These are phyloP conservation scores for Adelges cooleyi DNA, from an alignment of 1,140 invertebrate genomes.

Conservation along the genomic window DNA sequence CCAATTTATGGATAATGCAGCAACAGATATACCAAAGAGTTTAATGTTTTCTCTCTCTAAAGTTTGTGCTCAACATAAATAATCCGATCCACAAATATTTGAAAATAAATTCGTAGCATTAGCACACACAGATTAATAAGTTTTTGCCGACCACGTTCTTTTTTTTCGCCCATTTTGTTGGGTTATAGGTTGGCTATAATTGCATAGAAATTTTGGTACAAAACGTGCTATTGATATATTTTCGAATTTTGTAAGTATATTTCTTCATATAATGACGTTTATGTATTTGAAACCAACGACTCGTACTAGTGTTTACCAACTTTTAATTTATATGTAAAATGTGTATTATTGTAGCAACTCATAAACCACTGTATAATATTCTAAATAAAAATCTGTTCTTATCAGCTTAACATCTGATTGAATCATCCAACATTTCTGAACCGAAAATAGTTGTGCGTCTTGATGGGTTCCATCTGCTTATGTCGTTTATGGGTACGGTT, in stretches of 20 bases:
- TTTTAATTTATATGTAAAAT: slow-evolving; percentile 37
- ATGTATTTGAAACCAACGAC: neutral
- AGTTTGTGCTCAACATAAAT: neutral
- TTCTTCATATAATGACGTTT: neutral
- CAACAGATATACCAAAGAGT: neutral
- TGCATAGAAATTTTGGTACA: neutral
- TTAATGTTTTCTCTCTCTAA: neutral
- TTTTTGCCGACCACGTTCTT: neutral
- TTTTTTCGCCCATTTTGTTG: neutral
- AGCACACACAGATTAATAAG: neutral
- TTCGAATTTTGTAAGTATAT: neutral
- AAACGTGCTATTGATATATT: slow-evolving; percentile 1
- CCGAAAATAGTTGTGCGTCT: neutral
- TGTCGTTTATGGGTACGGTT: neutral
- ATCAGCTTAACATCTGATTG: no score
- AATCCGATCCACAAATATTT: neutral
- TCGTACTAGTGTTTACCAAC: slow-evolving; percentile 36
- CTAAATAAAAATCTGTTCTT: no score
- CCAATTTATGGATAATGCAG: neutral
- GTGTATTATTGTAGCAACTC: no score
- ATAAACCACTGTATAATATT: no score
- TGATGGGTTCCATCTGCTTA: neutral
- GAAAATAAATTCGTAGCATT: neutral
- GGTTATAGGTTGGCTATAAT: neutral
- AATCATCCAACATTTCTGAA: neutral